Conservation (phyloP, 53 echinoderm and acorn worm genomes). For the Arbacia lixula region DNA sequence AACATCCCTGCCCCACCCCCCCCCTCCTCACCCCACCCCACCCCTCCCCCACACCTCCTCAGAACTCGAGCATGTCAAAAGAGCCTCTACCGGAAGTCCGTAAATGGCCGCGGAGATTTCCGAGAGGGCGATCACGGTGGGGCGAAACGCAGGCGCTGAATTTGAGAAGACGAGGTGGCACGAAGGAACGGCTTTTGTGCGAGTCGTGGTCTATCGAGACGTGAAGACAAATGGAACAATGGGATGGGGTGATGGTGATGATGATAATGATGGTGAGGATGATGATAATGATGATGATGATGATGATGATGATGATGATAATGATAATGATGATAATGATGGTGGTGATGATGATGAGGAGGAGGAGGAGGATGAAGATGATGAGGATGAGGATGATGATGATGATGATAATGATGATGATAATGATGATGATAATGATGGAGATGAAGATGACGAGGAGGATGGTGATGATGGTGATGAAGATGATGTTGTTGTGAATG, state of each 20-base stretch:
- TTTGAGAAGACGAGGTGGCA: neutral
- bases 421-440: slow-evolving; percentile 35
- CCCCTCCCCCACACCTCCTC: too few species aligned
- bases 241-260: neutral
- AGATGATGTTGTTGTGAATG: neutral
- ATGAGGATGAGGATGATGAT: slow-evolving; percentile 27
- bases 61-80: too few species aligned
- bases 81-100: too few species aligned
- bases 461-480: slow-evolving; percentile 16
- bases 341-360: neutral
- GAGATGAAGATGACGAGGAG: slow-evolving; percentile 21
- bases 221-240: neutral
- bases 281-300: neutral
- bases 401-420: neutral
- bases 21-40: too few species aligned
- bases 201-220: neutral
- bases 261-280: neutral
- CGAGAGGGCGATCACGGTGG: neutral
- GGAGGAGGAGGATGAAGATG: neutral
- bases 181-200: neutral
- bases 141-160: too few species aligned
- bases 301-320: neutral
- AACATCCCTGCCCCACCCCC: too few species aligned
- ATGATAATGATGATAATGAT: neutral
- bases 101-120: too few species aligned